Conservation (phyloP, 2,113 vertebrate species). For the Glaucomys volans region DNA sequence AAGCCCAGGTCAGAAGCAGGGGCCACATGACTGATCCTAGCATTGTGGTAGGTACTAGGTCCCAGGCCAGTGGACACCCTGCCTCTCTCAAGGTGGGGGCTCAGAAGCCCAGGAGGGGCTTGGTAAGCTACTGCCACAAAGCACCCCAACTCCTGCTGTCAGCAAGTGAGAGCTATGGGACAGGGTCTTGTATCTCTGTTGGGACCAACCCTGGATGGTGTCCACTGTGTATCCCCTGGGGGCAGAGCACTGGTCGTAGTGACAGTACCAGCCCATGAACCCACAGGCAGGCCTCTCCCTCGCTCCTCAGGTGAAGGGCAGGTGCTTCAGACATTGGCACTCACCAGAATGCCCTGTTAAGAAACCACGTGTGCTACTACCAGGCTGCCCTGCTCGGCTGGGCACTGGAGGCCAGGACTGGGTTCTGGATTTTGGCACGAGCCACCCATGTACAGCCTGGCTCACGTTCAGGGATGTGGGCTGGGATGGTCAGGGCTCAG, state of each 20-base stretch:
- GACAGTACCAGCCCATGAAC: neutral
- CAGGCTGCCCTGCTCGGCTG: rapidly evolving
- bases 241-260: neutral
- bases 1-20: neutral
- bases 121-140: too few relatives aligned
- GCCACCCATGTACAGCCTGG: rapidly evolving
- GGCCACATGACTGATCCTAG: neutral
- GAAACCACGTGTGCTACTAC: rapidly evolving
- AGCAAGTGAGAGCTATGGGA: rapidly evolving
- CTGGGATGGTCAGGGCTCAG: neutral
- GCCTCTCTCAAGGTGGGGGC: neutral
- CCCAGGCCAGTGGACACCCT: too few relatives aligned
- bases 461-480: rapidly evolving
- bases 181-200: neutral
- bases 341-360: too few relatives aligned
- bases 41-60: rapidly evolving
- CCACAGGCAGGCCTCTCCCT: rapidly evolving
- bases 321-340: rapidly evolving
- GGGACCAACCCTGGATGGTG: neutral
- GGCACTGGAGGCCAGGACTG: rapidly evolving
- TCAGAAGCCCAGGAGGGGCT: neutral
- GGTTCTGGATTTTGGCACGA: neutral
- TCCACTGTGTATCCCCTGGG: rapidly evolving
- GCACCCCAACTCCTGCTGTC: neutral
- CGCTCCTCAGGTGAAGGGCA: neutral